These are phyloP conservation scores for Netelia virgata DNA, from an alignment of 2,888 invertebrate species.

Conservation along the genomic window DNA sequence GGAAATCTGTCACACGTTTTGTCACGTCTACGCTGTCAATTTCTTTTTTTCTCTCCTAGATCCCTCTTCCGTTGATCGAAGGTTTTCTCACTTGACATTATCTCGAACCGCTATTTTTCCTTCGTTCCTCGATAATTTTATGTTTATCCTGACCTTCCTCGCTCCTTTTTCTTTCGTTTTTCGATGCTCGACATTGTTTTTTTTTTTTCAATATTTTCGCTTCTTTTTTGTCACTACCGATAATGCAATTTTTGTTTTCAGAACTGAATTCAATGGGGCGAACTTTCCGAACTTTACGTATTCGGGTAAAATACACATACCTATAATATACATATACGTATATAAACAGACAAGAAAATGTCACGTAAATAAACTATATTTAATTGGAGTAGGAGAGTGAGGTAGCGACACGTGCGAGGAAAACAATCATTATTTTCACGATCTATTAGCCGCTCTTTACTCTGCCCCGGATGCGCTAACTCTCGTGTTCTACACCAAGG, in stretches of 20 bases:
- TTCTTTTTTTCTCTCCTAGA: background rate
- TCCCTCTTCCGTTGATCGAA: background rate
- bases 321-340: background rate
- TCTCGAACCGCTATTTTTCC: background rate
- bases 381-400: constrained; percentile 1
- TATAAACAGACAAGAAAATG: background rate
- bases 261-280: background rate
- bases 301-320: background rate
- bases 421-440: constrained; percentile 77
- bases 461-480: background rate
- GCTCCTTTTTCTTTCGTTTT: background rate
- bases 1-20: background rate
- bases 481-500: constrained; percentile 55
- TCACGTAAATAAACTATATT: constrained; percentile 37
- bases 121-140: background rate
- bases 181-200: background rate
- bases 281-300: too few species aligned
- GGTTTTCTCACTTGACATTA: background rate
- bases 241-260: background rate
- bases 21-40: too few species aligned
- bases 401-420: constrained; percentile 53
- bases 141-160: too few species aligned
- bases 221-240: background rate
- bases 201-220: background rate
- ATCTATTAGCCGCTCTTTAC: constrained; percentile 68